These are phyloP conservation scores for Hemicentrotus pulcherrimus DNA, from an alignment of 35 echinoderm and acorn worm species.

Conservation along the genomic window DNA sequence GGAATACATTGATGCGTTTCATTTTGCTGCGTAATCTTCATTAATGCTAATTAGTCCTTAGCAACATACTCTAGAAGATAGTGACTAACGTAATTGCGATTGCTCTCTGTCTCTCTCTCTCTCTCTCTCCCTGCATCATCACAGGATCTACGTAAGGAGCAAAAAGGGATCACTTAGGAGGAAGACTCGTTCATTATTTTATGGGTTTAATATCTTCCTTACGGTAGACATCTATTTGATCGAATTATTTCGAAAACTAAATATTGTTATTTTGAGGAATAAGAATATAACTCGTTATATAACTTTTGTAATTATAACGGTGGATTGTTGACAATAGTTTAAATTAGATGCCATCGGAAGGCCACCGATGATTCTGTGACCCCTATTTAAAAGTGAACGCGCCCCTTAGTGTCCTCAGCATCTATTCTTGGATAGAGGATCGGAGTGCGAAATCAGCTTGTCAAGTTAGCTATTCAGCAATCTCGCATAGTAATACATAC, in stretches of 20 bases:
- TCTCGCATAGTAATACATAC: conserved; percentile 15
- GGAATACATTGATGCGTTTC: background rate
- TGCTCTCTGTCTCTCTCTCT: background rate
- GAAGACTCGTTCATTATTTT: conserved; percentile 36
- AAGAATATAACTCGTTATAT: background rate
- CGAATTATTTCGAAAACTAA: background rate
- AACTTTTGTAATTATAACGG: background rate
- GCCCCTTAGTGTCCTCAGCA: conserved; percentile 23
- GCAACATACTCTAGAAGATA: background rate
- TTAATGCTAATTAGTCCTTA: conserved; percentile 22
- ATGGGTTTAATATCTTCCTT: background rate
- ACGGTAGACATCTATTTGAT: background rate
- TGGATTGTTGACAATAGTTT: background rate
- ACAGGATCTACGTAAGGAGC: background rate
- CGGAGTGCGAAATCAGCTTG: background rate
- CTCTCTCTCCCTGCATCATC: background rate
- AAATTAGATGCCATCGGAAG: background rate
- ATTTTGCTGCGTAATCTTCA: background rate
- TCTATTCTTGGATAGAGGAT: background rate
- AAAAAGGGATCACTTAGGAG: conserved; percentile 13
- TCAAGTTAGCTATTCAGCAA: conserved; percentile 28
- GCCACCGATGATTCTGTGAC: background rate
- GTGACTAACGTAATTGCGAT: background rate
- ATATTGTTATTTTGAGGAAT: background rate
- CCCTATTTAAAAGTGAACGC: conserved; percentile 16